These are phyloP conservation scores for Candidula unifasciata DNA, from an alignment of 2,888 invertebrate genomes.

Conservation along the genomic window DNA sequence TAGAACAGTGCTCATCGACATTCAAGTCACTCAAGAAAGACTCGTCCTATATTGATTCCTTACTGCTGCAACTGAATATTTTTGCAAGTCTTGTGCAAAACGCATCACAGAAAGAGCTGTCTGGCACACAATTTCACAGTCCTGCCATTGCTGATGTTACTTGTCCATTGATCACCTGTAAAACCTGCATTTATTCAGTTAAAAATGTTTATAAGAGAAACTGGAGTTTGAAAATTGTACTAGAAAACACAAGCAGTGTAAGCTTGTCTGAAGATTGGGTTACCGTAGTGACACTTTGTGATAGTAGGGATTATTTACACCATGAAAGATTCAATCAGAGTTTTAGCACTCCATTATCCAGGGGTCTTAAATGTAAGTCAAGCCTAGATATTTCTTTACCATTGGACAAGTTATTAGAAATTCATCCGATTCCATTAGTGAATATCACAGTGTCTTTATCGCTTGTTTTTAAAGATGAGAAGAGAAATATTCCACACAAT, in stretches of 20 bases:
- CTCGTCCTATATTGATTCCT: constrained; percentile 7
- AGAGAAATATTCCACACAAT: not conserved
- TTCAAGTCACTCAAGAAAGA: constrained; percentile 17
- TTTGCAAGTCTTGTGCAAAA: constrained; percentile 12
- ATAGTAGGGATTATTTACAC: not conserved
- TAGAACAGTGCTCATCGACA: constrained; percentile 11
- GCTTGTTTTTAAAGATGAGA: not conserved
- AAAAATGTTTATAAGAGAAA: constrained; percentile 22
- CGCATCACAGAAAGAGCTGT: not conserved
- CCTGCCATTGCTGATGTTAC: not conserved
- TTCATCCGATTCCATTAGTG: constrained; percentile 5
- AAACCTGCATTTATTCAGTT: not conserved
- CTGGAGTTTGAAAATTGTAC: constrained; percentile 23
- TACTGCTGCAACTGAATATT: constrained; percentile 36
- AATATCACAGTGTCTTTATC: not conserved
- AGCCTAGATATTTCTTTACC: constrained; percentile 19
- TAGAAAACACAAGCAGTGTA: constrained; percentile 5
- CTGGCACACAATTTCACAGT: not conserved
- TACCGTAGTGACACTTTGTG: constrained; percentile 10
- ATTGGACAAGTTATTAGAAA: not conserved
- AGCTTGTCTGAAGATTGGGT: constrained; percentile 34
- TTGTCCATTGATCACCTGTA: not conserved
- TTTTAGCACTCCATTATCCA: constrained; percentile 21
- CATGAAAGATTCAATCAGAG: not conserved
- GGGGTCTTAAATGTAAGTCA: constrained; percentile 3